Conservation (phyloP, 2,113 vertebrate genomes). For the Pelecanus crispus region DNA sequence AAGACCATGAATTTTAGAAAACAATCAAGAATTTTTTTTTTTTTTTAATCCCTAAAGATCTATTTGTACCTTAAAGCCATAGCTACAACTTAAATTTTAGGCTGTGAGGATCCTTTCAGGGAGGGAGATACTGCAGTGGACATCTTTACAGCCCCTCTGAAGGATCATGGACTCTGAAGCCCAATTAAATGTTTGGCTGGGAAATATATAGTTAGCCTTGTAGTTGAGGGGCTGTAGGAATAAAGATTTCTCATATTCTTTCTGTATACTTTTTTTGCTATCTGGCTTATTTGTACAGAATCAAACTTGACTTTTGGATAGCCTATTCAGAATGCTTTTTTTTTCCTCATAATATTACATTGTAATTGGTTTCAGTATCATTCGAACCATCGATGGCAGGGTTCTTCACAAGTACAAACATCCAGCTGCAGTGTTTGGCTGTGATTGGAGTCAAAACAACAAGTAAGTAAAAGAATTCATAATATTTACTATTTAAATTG, state of each 20-base stretch:
- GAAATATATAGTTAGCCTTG: neutral
- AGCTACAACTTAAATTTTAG: neutral
- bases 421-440: slow-evolving; percentile 94
- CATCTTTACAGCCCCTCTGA: neutral
- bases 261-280: neutral
- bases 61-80: neutral
- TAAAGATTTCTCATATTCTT: neutral
- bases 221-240: neutral
- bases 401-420: slow-evolving; percentile 95
- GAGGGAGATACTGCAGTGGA: neutral
- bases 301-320: neutral
- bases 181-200: neutral
- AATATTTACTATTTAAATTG: neutral
- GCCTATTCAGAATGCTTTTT: neutral
- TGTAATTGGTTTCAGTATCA: slow-evolving; percentile 80
- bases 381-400: slow-evolving; percentile 91
- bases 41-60: neutral
- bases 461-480: slow-evolving; percentile 79
- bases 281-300: neutral
- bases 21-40: neutral
- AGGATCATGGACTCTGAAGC: neutral
- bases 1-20: neutral
- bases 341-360: neutral
- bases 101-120: neutral
- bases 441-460: slow-evolving; percentile 99